Evolutionary conservation across 2,888 invertebrate species (phyloP).

Genomic region (Meghimatium bilineatum): DNA sequence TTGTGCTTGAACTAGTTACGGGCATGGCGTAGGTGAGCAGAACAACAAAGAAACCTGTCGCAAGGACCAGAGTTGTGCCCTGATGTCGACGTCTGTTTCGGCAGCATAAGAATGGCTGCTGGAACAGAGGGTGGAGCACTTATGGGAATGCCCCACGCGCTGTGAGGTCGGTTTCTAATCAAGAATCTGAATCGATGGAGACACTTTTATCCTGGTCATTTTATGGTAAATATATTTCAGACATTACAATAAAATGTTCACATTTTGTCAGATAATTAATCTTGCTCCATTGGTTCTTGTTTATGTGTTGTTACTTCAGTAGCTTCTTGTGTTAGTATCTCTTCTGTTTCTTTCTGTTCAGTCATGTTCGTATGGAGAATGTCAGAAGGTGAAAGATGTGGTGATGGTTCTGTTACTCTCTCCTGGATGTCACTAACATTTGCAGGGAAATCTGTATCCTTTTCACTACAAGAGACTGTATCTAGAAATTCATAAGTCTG

Average conservation of each 20-base stretch:
- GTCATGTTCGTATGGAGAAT: not conserved
- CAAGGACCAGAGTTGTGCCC: too few relatives aligned
- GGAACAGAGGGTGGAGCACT: too few relatives aligned
- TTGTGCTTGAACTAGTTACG: too few relatives aligned
- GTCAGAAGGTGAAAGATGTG: not conserved
- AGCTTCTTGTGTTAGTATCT: not conserved
- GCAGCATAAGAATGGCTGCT: too few relatives aligned
- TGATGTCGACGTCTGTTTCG: too few relatives aligned
- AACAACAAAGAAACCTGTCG: too few relatives aligned
- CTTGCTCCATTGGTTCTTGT: slow-evolving; percentile 32
- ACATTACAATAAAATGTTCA: not conserved
- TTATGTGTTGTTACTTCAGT: not conserved
- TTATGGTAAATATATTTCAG: not conserved
- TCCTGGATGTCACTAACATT: not conserved
- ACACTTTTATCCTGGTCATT: not conserved
- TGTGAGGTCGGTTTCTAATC: too few relatives aligned
- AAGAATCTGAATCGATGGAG: not conserved
- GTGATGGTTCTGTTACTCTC: slow-evolving; percentile 12
- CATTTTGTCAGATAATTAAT: not conserved
- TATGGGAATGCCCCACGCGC: too few relatives aligned
- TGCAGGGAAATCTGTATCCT: not conserved
- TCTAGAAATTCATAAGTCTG: not conserved
- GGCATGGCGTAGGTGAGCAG: too few relatives aligned
- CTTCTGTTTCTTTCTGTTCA: slow-evolving; percentile 14
- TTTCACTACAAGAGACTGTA: not conserved